A percentile compares a stretch with the other conserved stretches of the same genome.
Conservation (phyloP, 1,140 invertebrate species). For the Drosophila lowei region DNA sequence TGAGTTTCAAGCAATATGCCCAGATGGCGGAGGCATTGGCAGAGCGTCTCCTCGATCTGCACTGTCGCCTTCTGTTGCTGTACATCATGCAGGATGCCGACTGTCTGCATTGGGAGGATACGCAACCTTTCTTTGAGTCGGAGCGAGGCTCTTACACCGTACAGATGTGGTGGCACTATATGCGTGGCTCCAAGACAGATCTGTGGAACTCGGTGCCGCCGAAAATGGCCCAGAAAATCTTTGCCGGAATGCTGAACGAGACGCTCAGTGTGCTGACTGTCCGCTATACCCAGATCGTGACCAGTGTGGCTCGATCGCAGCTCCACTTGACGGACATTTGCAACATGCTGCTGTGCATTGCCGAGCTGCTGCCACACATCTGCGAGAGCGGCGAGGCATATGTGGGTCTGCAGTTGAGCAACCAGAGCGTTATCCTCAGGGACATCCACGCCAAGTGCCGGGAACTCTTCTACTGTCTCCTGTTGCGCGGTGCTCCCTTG, state of each 20-base stretch:
- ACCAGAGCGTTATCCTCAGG: conserved; percentile 86
- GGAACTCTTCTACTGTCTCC: conserved; percentile 88
- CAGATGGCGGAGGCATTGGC: conserved; percentile 92
- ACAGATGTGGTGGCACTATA: conserved; percentile 94
- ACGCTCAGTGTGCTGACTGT: conserved; percentile 89
- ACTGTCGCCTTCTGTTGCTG: conserved; percentile 88
- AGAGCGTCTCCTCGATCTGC: conserved; percentile 90
- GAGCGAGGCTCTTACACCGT: conserved; percentile 90
- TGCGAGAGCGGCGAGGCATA: conserved; percentile 85
- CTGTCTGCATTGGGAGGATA: conserved; percentile 87
- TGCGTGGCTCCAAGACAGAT: conserved; percentile 91
- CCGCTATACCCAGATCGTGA: conserved; percentile 87
- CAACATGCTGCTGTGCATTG: conserved; percentile 89
- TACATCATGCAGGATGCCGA: conserved; percentile 91
- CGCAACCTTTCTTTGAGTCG: conserved; percentile 86
- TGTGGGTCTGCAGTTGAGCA: conserved; percentile 84
- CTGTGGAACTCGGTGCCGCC: conserved; percentile 92
- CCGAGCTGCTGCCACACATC: conserved; percentile 87
- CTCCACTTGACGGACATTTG: conserved; percentile 88
- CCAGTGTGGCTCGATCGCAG: conserved; percentile 85
- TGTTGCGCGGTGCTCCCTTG: conserved; percentile 88
- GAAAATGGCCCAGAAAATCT: conserved; percentile 91
- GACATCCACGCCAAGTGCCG: conserved; percentile 92
- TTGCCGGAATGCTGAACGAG: conserved; percentile 91
- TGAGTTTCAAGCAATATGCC: conserved; percentile 89